phyloP scores from a whole-genome alignment of 2,797 vertebrate genomes.

The Mus spretus region DNA sequence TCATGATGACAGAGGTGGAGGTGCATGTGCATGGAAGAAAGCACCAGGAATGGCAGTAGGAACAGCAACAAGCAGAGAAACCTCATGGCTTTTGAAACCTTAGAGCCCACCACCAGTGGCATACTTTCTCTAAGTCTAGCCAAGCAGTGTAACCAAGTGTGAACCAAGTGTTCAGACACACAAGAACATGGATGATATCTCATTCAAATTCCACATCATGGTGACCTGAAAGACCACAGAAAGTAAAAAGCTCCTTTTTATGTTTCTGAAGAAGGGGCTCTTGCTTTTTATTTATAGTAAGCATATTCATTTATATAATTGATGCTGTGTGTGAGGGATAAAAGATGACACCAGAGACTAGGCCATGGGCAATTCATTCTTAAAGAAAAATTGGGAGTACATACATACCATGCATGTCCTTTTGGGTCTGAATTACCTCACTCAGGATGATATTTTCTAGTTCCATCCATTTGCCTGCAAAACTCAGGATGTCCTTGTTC shows the following conservation, averaged over 20 bases:
- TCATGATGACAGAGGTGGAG: background rate
- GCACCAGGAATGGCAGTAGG: background rate
- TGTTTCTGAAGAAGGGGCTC: background rate
- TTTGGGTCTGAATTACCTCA: too few species aligned
- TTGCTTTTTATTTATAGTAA: conserved; percentile 51
- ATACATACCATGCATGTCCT: too few species aligned
- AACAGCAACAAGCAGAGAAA: background rate
- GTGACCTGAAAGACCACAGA: conserved; percentile 17
- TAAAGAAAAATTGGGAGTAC: background rate
- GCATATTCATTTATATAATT: conserved; percentile 7
- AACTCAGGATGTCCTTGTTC: too few species aligned
- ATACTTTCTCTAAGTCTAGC: background rate
- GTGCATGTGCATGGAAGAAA: background rate
- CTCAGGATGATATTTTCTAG: too few species aligned
- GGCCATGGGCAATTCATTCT: background rate
- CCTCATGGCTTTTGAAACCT: background rate
- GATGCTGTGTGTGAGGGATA: background rate
- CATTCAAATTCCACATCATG: background rate
- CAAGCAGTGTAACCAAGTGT: background rate
- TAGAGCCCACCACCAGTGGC: background rate
- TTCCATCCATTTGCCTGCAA: too few species aligned
- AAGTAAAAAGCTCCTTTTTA: conserved; percentile 6
- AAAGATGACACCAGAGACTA: conserved; percentile 30
- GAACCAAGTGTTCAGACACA: background rate
- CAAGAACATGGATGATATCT: background rate